Evolutionary conservation across 2,797 vertebrate species (phyloP).

Genomic region (Spinus pinus): DNA sequence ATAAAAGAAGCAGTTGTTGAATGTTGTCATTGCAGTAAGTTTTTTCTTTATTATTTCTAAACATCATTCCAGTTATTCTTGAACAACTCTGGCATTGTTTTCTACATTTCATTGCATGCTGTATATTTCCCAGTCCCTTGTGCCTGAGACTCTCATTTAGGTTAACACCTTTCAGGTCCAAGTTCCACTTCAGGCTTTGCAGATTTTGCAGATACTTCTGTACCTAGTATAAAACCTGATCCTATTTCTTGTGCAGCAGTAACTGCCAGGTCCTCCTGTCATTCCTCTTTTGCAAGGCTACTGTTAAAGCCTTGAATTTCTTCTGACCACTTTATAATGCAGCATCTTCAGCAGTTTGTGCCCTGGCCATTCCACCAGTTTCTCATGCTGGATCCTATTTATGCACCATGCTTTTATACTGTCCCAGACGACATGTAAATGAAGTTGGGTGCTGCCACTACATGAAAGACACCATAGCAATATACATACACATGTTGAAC

Average conservation of each 20-base stretch:
- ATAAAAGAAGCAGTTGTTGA: background rate
- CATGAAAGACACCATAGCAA: background rate
- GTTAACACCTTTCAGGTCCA: background rate
- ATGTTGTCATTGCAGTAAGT: background rate
- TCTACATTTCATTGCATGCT: background rate
- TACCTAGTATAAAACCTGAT: background rate
- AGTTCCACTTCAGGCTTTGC: background rate
- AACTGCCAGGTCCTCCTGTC: background rate
- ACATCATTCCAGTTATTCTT: background rate
- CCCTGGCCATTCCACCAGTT: background rate
- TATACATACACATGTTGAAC: background rate
- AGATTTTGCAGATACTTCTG: background rate
- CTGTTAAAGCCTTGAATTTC: background rate
- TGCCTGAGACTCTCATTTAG: background rate
- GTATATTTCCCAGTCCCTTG: background rate
- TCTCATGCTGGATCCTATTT: background rate
- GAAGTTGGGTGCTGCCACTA: background rate
- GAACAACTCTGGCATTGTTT: background rate
- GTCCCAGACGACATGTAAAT: background rate
- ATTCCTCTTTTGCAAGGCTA: background rate
- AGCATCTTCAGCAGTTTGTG: background rate
- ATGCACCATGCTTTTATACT: background rate
- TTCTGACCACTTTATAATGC: background rate
- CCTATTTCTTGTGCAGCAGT: background rate
- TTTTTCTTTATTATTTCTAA: background rate